Evolutionary conservation across 2,888 invertebrate species (phyloP).

Genomic region (Apodemia mormo): DNA sequence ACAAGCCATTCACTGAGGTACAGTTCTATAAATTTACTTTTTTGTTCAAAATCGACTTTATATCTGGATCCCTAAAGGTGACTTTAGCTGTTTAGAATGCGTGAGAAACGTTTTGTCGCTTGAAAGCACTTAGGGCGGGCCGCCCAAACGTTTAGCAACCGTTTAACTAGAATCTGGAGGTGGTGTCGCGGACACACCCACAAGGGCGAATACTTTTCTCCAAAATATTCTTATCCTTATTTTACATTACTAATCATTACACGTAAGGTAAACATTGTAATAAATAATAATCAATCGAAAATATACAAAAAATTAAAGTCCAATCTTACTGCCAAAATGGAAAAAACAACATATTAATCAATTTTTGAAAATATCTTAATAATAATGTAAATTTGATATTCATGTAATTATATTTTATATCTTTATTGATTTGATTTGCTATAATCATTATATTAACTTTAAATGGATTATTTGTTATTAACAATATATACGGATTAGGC

Average conservation of each 20-base stretch:
- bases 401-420: too few species aligned
- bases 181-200: conserved; percentile 69
- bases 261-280: too few species aligned
- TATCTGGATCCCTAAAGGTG: conserved; percentile 42
- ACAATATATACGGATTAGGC: too few species aligned
- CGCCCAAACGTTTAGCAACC: conserved; percentile 81
- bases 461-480: too few species aligned
- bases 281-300: too few species aligned
- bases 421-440: too few species aligned
- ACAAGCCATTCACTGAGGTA: conserved; percentile 44
- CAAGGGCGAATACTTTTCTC: conserved; percentile 46
- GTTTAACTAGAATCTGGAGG: conserved; percentile 73
- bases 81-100: conserved; percentile 38
- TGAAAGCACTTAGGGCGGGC: conserved; percentile 74
- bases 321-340: too few species aligned
- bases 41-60: conserved; percentile 41
- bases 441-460: too few species aligned
- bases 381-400: too few species aligned
- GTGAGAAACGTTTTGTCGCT: conserved; percentile 49
- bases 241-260: not conserved
- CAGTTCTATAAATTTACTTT: conserved; percentile 45
- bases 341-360: too few species aligned
- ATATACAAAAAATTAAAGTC: too few species aligned
- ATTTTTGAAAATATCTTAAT: too few species aligned
- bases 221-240: conserved; percentile 21